Evolutionary conservation across 2,888 invertebrate species (phyloP).

Genomic region (Eristalinus sepulchralis): DNA sequence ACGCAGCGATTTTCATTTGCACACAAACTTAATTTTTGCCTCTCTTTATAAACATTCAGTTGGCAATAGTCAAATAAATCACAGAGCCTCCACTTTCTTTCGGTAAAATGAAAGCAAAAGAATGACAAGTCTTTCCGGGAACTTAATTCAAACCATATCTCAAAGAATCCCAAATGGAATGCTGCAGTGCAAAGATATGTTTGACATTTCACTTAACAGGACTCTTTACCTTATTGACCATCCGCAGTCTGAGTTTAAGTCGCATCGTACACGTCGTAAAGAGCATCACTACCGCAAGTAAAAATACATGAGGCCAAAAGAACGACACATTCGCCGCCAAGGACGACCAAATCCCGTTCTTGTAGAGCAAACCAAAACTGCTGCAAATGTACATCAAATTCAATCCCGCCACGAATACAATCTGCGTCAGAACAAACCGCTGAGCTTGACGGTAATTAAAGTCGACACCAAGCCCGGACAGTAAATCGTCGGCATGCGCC

Average conservation of each 20-base stretch:
- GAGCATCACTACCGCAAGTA: slow-evolving; percentile 77
- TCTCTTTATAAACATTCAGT: no score
- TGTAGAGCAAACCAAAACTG: slow-evolving; percentile 76
- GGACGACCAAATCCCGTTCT: slow-evolving; percentile 77
- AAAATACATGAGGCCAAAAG: slow-evolving; percentile 78
- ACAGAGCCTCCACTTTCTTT: no score
- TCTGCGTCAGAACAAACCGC: slow-evolving; percentile 74
- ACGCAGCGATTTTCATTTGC: no score
- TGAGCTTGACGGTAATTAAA: slow-evolving; percentile 77
- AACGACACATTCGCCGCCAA: slow-evolving; percentile 78
- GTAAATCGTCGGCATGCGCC: slow-evolving; percentile 73
- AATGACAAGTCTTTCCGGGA: no score
- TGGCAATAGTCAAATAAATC: no score
- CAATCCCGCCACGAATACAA: slow-evolving; percentile 73
- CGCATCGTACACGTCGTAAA: slow-evolving; percentile 76
- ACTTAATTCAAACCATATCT: no score
- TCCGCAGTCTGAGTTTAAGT: slow-evolving; percentile 75
- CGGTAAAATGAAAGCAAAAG: no score
- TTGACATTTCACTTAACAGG: no score
- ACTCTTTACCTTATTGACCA: slow-evolving; percentile 77
- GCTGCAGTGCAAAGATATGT: no score
- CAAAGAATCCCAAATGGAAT: no score
- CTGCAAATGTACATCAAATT: slow-evolving; percentile 76
- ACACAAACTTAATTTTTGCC: no score
- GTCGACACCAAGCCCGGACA: slow-evolving; percentile 76